Evolutionary conservation across 2,113 vertebrate genomes (phyloP), one percentile per base, ranked within the genome.

Genomic region (Andinoacara biseriatus): DNA sequence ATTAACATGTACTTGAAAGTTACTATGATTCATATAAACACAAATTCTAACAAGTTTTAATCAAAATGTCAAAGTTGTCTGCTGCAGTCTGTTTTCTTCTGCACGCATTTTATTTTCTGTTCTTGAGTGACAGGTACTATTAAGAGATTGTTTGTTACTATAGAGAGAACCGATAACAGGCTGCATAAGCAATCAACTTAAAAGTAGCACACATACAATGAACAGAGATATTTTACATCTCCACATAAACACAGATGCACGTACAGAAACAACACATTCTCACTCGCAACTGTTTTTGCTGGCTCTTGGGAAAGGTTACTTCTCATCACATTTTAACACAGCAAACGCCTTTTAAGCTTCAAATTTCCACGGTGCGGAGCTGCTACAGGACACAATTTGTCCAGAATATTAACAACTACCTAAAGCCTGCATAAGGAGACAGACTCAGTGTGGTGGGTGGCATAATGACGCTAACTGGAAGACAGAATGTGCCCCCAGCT

Each of bases 181-280:
- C 13, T 63, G 62, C 46, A 78, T 77, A 26, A 10, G 33, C 65
- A 79, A 76, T 60, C 46, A 82, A 31, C 52, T 85, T 72, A 35
- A 74, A 72, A 65, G 3, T 15, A 38, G 29, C 58, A 62, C 14
- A n/a, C 31, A 79, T 3, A 40, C 61, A 43, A 52, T 60, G 31
- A 29, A 24, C 24, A 78, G 17, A 7, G 59, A 69, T 63, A 7
- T 15, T 31, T 24, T 14, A 49, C 54, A 63, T 54, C 5, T 29
- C 60, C 4, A 72, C 24, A 56, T 52, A 56, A 52, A 76, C 40
- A 83, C 54, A 76, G 26, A 31, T 46, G 46, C 18, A 31, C 26
- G 67, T 54, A 72, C 67, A 33, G 26, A 54, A 54, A 52, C 43
- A 52, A 29, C 24, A 69, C 1, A 17, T 69, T 69, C 43, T 69